Conservation (phyloP, 2,888 invertebrate genomes). For the Creontiades dilutus region DNA sequence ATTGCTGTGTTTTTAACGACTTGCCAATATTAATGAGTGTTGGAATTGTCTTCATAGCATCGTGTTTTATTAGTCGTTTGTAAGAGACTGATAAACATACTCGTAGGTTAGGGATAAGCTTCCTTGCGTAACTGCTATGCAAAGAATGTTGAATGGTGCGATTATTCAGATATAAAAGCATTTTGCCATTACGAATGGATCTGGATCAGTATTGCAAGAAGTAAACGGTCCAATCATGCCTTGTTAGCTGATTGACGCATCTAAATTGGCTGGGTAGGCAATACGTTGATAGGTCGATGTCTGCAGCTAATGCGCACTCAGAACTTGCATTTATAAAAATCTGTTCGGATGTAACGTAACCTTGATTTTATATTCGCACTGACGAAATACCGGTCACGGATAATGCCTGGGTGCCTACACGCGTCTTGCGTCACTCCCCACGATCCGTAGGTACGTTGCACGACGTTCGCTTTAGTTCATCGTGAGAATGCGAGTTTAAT, state of each 20-base stretch:
- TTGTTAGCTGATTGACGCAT: neutral
- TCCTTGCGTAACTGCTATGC: too few species aligned
- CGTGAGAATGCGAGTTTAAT: conserved; percentile 36
- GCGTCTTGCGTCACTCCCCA: conserved; percentile 1
- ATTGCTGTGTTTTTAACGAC: too few species aligned
- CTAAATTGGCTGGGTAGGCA: neutral
- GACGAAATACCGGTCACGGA: conserved; percentile 39
- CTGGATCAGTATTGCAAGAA: neutral
- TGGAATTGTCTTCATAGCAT: too few species aligned
- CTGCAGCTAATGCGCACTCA: neutral
- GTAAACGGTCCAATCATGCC: neutral
- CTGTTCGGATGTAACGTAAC: neutral
- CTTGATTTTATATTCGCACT: conserved; percentile 30
- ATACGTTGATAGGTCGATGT: neutral
- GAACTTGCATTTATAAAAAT: neutral
- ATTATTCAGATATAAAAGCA: neutral
- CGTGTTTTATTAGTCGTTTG: too few species aligned
- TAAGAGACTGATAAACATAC: too few species aligned
- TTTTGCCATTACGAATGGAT: conserved; percentile 2
- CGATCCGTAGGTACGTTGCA: neutral
- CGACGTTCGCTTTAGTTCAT: conserved; percentile 3
- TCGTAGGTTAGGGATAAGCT: too few species aligned
- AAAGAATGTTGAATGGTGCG: too few species aligned
- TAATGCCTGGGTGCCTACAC: conserved; percentile 18
- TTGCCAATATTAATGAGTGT: too few species aligned